These are phyloP conservation scores for Pseudomyrmex pallidus DNA, from an alignment of 1,140 invertebrate genomes.

Conservation along the genomic window DNA sequence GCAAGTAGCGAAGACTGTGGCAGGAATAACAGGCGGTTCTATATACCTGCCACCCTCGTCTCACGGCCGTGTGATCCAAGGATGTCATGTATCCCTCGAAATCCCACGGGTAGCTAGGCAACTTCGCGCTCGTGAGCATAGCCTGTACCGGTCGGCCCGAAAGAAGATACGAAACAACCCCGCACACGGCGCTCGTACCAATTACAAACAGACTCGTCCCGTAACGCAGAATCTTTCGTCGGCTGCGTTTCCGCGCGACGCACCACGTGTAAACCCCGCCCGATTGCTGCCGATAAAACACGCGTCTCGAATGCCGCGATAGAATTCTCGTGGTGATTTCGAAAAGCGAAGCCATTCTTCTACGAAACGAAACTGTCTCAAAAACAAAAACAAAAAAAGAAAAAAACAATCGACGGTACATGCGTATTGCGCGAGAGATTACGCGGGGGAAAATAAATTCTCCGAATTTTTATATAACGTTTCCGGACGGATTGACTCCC, in stretches of 20 bases:
- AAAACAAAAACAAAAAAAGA: no score
- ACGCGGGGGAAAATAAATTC: no score
- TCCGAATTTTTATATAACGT: no score
- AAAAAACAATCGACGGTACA: conserved; percentile 20
- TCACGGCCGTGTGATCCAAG: conserved; percentile 94
- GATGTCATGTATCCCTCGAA: conserved; percentile 91
- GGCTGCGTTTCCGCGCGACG: not conserved
- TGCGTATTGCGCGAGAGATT: not conserved
- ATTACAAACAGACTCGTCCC: conserved; percentile 17
- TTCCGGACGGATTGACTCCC: no score
- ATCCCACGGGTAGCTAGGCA: conserved; percentile 93
- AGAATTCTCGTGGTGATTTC: not conserved
- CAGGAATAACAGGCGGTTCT: conserved; percentile 99
- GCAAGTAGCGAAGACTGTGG: conserved; percentile 96
- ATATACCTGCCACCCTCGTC: conserved; percentile 98
- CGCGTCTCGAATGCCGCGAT: not conserved
- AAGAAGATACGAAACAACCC: conserved; percentile 63
- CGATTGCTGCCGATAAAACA: not conserved
- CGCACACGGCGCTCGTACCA: conserved; percentile 50
- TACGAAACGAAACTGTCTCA: not conserved
- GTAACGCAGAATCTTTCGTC: not conserved
- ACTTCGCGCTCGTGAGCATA: conserved; percentile 83
- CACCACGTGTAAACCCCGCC: not conserved
- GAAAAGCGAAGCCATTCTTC: conserved; percentile 36
- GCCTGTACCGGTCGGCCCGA: conserved; percentile 63